phyloP scores from a whole-genome alignment of 1,140 invertebrate species.

The Dryas iulia region DNA sequence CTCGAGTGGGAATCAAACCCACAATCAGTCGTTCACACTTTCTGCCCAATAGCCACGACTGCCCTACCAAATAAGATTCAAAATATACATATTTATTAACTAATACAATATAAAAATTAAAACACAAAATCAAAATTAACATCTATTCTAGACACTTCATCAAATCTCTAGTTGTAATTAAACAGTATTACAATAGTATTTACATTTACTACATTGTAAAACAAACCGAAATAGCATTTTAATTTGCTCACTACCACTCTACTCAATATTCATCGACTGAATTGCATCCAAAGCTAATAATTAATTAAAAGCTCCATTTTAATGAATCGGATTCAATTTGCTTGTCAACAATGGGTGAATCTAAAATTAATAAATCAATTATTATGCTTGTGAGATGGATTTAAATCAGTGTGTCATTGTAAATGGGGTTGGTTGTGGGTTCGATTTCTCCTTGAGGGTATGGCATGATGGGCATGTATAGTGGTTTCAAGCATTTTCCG shows the following conservation, averaged over 20 bases:
- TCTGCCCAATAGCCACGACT: too few species aligned
- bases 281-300: conserved; percentile 1
- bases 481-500: too few species aligned
- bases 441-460: too few species aligned
- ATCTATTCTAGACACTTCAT: background rate
- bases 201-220: conserved; percentile 3
- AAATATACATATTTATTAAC: too few species aligned
- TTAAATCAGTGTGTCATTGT: too few species aligned
- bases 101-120: too few species aligned
- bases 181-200: background rate
- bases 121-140: too few species aligned
- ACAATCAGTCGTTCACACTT: too few species aligned
- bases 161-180: background rate
- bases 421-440: background rate
- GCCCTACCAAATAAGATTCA: too few species aligned
- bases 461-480: too few species aligned
- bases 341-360: background rate
- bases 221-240: conserved; percentile 1
- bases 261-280: conserved; percentile 1
- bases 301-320: conserved; percentile 1
- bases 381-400: background rate
- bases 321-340: background rate
- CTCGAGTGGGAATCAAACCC: too few species aligned
- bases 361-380: conserved; percentile 1
- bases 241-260: background rate